These are phyloP conservation scores for Campylomormyrus tamandua DNA, from an alignment of 2,113 vertebrate species.

Conservation along the genomic window DNA sequence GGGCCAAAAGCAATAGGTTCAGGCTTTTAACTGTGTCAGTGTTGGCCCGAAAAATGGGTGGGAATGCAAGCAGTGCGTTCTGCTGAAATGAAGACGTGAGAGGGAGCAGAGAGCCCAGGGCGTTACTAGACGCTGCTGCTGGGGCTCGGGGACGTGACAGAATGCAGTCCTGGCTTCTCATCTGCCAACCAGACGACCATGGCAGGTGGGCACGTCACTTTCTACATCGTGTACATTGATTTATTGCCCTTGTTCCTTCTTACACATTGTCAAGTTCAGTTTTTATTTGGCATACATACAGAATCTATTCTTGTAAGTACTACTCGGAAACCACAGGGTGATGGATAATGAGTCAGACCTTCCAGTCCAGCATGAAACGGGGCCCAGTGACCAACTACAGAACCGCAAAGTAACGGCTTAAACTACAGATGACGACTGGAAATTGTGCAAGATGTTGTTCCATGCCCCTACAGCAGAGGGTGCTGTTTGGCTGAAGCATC, in stretches of 20 bases:
- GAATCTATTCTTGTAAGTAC: neutral
- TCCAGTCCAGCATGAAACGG: neutral
- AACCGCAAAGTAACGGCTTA: neutral
- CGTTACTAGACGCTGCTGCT: neutral
- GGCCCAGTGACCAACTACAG: neutral
- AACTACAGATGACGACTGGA: neutral
- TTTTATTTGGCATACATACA: neutral
- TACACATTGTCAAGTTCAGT: neutral
- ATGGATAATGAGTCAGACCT: neutral
- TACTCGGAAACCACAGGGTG: neutral
- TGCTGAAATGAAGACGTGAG: neutral
- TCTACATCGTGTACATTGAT: neutral
- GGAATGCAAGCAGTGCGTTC: neutral
- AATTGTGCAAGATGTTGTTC: neutral
- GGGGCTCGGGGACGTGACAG: neutral
- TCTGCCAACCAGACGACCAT: neutral
- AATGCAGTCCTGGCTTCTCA: neutral
- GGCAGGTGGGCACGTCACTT: neutral
- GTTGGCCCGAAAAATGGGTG: neutral
- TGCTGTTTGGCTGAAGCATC: neutral
- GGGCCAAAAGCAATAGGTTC: neutral
- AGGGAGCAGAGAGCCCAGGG: neutral
- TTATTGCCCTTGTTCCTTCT: neutral
- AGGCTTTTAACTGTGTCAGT: neutral
- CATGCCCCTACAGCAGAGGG: neutral